Conservation (phyloP, 2,888 invertebrate species). For the Hirtodrosophila trivittata region DNA sequence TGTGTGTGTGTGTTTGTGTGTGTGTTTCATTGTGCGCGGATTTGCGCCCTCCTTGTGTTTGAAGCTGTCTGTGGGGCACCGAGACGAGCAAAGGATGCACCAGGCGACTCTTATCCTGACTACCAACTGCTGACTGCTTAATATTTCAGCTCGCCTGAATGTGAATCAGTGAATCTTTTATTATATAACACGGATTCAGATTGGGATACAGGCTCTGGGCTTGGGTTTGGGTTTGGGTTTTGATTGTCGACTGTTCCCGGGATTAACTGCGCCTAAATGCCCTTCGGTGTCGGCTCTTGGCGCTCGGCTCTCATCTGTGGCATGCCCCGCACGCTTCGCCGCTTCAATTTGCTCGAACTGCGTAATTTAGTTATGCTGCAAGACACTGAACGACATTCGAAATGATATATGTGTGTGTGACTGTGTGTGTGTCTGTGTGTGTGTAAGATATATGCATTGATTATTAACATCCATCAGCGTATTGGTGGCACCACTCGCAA, state of each 20-base stretch:
- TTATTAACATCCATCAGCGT: constrained; percentile 68
- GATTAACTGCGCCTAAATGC: constrained; percentile 24
- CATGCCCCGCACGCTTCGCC: constrained; percentile 62
- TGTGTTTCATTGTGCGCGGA: constrained; percentile 41
- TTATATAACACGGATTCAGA: constrained; percentile 63
- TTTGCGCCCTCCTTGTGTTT: constrained; percentile 3
- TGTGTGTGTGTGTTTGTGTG: background rate
- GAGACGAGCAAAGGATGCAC: constrained; percentile 43
- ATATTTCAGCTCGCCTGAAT: constrained; percentile 60
- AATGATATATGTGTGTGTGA: background rate
- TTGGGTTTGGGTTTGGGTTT: background rate
- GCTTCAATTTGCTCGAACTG: constrained; percentile 33
- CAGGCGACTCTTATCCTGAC: constrained; percentile 29
- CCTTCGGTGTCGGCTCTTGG: background rate
- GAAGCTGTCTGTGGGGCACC: background rate
- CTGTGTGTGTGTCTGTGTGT: constrained; percentile 3
- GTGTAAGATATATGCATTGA: constrained; percentile 40
- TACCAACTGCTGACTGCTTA: constrained; percentile 57
- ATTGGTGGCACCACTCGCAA: constrained; percentile 42
- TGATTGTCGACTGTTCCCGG: background rate
- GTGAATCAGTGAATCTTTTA: constrained; percentile 62
- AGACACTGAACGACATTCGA: constrained; percentile 10
- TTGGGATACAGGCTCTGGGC: background rate
- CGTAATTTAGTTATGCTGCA: constrained; percentile 67
- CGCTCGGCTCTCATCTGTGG: constrained; percentile 2